A percentile compares a stretch with the other conserved stretches of the same genome.
Evolutionary conservation across 2,888 invertebrate species (phyloP).

Genomic region (Stictocephala bisonia): DNA sequence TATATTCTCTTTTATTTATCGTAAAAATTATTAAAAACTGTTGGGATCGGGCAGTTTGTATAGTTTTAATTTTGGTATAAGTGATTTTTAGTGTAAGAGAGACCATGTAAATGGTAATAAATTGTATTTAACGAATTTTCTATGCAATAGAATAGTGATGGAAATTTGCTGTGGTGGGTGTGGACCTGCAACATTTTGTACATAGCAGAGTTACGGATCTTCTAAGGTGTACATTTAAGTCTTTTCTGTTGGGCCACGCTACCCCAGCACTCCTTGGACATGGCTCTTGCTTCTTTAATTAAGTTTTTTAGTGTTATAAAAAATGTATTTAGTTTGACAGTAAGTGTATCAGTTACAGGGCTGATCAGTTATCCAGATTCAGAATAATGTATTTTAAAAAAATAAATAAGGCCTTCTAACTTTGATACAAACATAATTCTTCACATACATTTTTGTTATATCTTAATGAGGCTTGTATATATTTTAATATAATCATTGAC

Average conservation of each 20-base stretch:
- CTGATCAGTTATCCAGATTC: no score
- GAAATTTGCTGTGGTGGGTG: slow-evolving; percentile 8
- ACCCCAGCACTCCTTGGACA: no score
- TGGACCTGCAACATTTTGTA: slow-evolving; percentile 17
- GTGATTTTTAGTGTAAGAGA: slow-evolving; percentile 26
- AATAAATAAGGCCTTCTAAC: no score
- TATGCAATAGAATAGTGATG: slow-evolving; percentile 31
- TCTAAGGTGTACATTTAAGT: slow-evolving; percentile 22
- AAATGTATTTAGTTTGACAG: no score
- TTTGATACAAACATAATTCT: no score
- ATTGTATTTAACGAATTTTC: slow-evolving; percentile 23
- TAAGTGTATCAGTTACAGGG: no score
- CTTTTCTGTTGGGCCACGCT: background rate
- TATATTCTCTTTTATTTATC: slow-evolving; percentile 22
- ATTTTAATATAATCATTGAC: no score
- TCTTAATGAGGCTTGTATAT: no score
- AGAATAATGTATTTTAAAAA: no score
- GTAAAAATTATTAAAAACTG: slow-evolving; percentile 5
- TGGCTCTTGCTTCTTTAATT: no score
- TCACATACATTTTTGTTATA: no score
- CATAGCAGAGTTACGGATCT: slow-evolving; percentile 1
- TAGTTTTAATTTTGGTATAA: slow-evolving; percentile 28
- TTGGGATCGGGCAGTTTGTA: slow-evolving; percentile 31
- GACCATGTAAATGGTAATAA: slow-evolving; percentile 24
- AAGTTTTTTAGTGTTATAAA: no score